Evolutionary conservation across 2,888 invertebrate genomes (phyloP).

Genomic region (Thymelicus acteon): DNA sequence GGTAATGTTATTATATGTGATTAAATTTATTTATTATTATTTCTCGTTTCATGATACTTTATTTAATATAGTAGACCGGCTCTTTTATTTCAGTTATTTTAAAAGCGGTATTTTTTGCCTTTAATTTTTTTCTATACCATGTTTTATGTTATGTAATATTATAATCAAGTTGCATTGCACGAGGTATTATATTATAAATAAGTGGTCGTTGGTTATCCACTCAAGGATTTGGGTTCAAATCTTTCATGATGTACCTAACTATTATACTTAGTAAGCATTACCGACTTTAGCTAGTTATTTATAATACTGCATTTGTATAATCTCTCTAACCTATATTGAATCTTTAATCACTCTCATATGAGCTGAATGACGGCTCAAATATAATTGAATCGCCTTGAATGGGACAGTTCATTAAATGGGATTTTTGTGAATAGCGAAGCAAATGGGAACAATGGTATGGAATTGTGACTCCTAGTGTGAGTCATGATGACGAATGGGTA

Average conservation of each 20-base stretch:
- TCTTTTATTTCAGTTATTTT: no score
- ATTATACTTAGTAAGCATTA: no score
- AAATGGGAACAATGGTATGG: conserved; percentile 18
- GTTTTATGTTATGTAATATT: no score
- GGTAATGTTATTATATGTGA: conserved; percentile 1
- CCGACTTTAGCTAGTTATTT: no score
- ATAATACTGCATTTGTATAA: background rate
- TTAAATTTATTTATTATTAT: conserved; percentile 4
- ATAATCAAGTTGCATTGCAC: no score
- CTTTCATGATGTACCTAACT: no score
- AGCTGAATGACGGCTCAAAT: conserved; percentile 28
- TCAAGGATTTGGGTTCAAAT: no score
- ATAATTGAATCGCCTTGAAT: conserved; percentile 27
- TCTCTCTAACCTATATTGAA: conserved; percentile 20
- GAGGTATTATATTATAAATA: no score
- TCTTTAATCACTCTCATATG: conserved; percentile 23
- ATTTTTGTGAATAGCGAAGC: conserved; percentile 29
- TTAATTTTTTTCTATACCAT: no score
- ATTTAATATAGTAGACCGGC: background rate
- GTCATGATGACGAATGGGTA: conserved; percentile 34
- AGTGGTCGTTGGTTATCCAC: no score
- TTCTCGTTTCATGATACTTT: background rate
- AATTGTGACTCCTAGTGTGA: conserved; percentile 24
- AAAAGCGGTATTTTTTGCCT: no score
- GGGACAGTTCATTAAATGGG: conserved; percentile 31